Evolutionary conservation across 2,113 vertebrate genomes (phyloP).

Genomic region (Chloropsis hardwickii): DNA sequence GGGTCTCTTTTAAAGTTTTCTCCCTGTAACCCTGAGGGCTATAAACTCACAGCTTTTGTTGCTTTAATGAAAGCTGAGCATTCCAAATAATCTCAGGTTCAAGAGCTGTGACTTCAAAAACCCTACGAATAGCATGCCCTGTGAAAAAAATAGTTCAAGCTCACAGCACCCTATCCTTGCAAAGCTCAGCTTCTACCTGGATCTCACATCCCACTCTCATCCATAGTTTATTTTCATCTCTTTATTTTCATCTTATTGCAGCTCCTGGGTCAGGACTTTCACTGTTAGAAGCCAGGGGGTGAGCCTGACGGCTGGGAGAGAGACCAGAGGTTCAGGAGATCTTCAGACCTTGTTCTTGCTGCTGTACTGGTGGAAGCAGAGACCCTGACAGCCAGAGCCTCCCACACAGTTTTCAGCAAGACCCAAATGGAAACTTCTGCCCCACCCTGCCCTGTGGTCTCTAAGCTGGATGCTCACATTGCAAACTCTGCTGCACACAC

Average conservation of each 20-base stretch:
- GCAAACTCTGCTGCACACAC: neutral
- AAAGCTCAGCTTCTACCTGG: neutral
- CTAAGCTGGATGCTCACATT: neutral
- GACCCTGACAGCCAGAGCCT: neutral
- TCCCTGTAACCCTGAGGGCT: neutral
- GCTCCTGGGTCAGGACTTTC: neutral
- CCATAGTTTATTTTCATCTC: neutral
- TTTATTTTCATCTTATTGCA: neutral
- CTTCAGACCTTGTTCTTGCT: neutral
- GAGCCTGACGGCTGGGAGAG: neutral
- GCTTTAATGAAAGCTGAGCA: neutral
- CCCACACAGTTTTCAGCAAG: neutral
- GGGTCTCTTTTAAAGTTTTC: neutral
- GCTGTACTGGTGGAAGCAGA: neutral
- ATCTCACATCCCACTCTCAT: neutral
- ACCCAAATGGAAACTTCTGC: neutral
- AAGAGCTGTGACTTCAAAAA: neutral
- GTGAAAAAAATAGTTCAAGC: neutral
- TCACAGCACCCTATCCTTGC: neutral
- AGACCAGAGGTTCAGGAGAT: neutral
- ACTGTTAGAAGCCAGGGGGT: neutral
- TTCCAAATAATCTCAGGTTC: neutral
- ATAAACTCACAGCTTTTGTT: neutral
- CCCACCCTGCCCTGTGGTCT: neutral
- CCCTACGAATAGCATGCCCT: rapidly evolving